phyloP scores from a whole-genome alignment of 2,797 vertebrate genomes.

The Nasua narica region DNA sequence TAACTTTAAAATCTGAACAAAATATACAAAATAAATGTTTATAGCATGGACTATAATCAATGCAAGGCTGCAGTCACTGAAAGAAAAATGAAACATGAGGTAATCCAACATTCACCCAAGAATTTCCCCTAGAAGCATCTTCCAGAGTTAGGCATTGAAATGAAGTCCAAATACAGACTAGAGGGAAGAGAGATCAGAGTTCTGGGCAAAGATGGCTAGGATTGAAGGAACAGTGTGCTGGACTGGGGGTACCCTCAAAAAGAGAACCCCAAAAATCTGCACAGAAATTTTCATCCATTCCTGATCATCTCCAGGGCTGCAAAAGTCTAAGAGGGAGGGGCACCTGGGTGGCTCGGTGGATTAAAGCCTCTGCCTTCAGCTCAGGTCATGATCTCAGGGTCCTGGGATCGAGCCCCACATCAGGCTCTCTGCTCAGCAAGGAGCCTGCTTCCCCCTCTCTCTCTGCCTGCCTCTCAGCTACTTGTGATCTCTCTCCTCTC shows the following conservation, averaged over 20 bases:
- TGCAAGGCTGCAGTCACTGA: neutral
- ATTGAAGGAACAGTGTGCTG: neutral
- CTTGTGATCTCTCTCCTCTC: no score
- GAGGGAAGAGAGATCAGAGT: neutral
- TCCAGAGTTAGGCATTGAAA: neutral
- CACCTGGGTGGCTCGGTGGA: no score
- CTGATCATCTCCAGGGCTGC: neutral
- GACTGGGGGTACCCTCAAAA: neutral
- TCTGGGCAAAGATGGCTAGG: neutral
- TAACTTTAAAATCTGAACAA: conserved; percentile 8
- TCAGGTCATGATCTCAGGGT: no score
- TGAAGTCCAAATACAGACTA: neutral
- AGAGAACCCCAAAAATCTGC: neutral
- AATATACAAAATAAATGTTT: neutral
- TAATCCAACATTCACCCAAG: neutral
- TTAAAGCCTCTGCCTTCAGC: no score
- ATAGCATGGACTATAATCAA: neutral
- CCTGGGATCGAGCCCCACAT: no score
- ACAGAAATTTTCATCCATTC: neutral
- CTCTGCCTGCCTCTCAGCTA: no score
- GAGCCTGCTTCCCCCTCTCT: no score
- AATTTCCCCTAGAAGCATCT: neutral
- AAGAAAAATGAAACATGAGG: neutral
- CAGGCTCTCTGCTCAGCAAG: no score
- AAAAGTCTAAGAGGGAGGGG: neutral